These are phyloP conservation scores for Spatulosminthurus flaviceps DNA, from an alignment of 2,888 invertebrate species.

Conservation along the genomic window DNA sequence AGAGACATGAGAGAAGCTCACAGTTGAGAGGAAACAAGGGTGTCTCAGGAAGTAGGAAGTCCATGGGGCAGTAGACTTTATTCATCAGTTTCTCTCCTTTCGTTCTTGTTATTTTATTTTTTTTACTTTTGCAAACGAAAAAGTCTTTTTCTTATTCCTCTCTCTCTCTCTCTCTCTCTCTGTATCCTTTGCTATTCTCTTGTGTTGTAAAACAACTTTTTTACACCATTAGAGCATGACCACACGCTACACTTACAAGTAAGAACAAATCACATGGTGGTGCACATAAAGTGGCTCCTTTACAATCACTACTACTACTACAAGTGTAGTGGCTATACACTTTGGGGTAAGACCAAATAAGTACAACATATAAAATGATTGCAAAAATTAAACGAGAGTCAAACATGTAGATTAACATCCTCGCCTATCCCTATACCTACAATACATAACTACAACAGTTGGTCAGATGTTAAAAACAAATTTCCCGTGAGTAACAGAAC, in stretches of 20 bases:
- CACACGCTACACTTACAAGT: constrained; percentile 30
- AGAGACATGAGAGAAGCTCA: too few relatives aligned
- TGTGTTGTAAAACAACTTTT: constrained; percentile 37
- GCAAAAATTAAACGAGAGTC: too few relatives aligned
- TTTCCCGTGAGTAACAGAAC: too few relatives aligned
- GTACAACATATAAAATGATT: too few relatives aligned
- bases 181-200: background rate
- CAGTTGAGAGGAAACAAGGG: constrained; percentile 25
- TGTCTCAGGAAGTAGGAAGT: constrained; percentile 48
- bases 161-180: constrained; percentile 32
- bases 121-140: constrained; percentile 38
- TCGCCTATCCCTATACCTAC: too few relatives aligned
- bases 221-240: constrained; percentile 45
- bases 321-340: too few relatives aligned
- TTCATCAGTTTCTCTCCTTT: constrained; percentile 45
- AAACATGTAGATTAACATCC: too few relatives aligned
- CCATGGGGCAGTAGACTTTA: constrained; percentile 43
- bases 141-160: constrained; percentile 5
- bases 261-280: constrained; percentile 33
- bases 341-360: too few relatives aligned
- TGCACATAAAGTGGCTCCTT: constrained; percentile 19
- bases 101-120: constrained; percentile 40
- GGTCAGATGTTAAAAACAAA: too few relatives aligned
- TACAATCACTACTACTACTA: constrained; percentile 19
- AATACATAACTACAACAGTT: too few relatives aligned